phyloP scores from a whole-genome alignment of 1,140 invertebrate genomes.

The Drosophila ercepeae region DNA sequence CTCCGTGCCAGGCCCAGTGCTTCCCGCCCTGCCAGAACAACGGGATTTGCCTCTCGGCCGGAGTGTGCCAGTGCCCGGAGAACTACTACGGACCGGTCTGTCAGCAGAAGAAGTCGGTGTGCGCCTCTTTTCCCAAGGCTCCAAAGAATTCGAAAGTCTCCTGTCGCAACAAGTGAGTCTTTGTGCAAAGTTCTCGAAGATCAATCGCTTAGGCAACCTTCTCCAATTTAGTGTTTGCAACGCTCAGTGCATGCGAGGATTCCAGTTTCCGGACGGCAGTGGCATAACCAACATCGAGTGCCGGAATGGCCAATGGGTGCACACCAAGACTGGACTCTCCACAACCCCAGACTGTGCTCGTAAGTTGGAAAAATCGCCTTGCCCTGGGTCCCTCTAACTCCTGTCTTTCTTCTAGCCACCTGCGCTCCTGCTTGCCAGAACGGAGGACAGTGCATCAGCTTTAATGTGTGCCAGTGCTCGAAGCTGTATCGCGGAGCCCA shows the following conservation, averaged over 20 bases:
- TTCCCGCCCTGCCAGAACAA: slow-evolving; percentile 90
- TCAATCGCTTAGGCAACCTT: background rate
- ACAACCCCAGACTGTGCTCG: slow-evolving; percentile 87
- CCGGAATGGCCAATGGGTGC: slow-evolving; percentile 86
- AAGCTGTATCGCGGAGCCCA: slow-evolving; percentile 88
- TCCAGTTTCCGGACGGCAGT: slow-evolving; percentile 88
- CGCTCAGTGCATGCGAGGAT: slow-evolving; percentile 86
- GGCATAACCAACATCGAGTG: slow-evolving; percentile 86
- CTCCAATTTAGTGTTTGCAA: slow-evolving; percentile 84
- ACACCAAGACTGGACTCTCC: slow-evolving; percentile 84
- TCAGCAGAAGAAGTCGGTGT: slow-evolving; percentile 89
- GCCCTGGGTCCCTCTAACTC: background rate
- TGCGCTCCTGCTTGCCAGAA: slow-evolving; percentile 91
- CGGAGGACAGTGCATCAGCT: slow-evolving; percentile 90
- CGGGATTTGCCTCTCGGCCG: slow-evolving; percentile 89
- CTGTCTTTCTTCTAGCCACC: slow-evolving; percentile 84
- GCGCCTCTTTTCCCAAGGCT: slow-evolving; percentile 87
- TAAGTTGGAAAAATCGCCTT: slow-evolving; percentile 72
- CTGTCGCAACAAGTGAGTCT: slow-evolving; percentile 88
- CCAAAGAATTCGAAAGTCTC: slow-evolving; percentile 87
- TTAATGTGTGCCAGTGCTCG: slow-evolving; percentile 91
- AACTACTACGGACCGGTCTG: slow-evolving; percentile 90
- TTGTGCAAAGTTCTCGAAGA: background rate
- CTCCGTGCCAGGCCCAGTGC: slow-evolving; percentile 89
- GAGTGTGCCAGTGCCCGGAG: slow-evolving; percentile 89